Evolutionary conservation across 2,113 vertebrate genomes (phyloP), one percentile per base, ranked within the genome.

Genomic region (Emydocephalus ijimae): DNA sequence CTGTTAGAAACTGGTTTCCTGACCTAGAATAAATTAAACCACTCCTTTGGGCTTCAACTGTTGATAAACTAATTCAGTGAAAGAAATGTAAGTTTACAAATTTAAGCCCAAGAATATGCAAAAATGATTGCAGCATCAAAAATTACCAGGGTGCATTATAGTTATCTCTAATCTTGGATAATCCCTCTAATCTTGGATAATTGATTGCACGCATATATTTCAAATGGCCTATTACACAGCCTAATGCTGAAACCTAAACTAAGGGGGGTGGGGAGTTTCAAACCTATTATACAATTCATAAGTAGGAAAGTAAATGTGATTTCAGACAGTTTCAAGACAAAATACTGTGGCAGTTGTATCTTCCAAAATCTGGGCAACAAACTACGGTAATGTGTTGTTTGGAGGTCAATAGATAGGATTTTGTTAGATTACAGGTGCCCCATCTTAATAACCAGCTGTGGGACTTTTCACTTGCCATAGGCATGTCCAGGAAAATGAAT

Each of bases 21-120:
- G 74, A 90, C 74, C 89, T 48, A 93, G 74, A 90, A 93, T 64
- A 90, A 45, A 90, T 90, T 14, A 29, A 20, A 85, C 26, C n/a
- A 39, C 23, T 43, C 43, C 61, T 87, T 15, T 64, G 12, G 20
- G 45, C 56, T 93, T n/a, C 45, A 52, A 48, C 29, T 85, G 55
- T 89, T 55, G 55, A 89, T 29, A 93, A 52, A 12, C 55, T 74
- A 85, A 52, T 92, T 89, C 69, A 61, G 45, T 39, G 52, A 86
- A 59, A 90, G 45, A 86, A 45, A 45, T 18, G 45, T 61, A 90
- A 23, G 88, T 48, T 93, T 90, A 45, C 87, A 86, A 86, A 86
- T 90, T 23, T 45, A 74, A n/a, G 34, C 39, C 43, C 81, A 43
- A n/a, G n/a, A 87, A 34, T 81, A 54, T 87, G 52, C 61, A 54